Base-by-base conservation (phyloP, 2,113 vertebrate species). In the Mionectes macconnelli region DNA sequence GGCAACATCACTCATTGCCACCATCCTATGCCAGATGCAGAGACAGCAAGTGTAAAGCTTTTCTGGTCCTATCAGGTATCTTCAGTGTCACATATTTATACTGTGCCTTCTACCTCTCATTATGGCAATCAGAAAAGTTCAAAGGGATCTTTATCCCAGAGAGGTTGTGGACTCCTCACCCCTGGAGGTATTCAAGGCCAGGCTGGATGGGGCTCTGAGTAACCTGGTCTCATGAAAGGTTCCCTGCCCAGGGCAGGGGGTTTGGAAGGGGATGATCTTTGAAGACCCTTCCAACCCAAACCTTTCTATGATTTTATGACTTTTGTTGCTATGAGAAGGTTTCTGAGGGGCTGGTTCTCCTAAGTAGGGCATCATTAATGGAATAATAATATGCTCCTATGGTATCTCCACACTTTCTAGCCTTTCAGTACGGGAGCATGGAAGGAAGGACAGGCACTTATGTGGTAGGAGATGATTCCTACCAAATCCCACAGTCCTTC, bases 1-100 rank as follows among this genome's bases (percentile, higher is more conserved):
- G 79, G 77, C 77, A 91, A 59, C 28, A 57, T 90, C 87, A 86
- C 81, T 92, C 87, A 77, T 67, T 77, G 37, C 49, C 85, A 82
- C 21, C 67, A 70, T 89, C 53, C 57, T 67, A 50, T 55, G 64
- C 30, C 33, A 79, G 40, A 33, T 66, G 44, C 85, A 94, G 69
- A 80, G 45, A 80, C 60, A 96, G 9, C 27, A 57, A 96, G 33
- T 9, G 31, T 63, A 87, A 96, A 92, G 21, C 52, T 94, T 89
- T 94, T 62, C 42, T 87, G 39, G 23, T 73, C 92, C 55, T 55
- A n/a, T 24, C 40, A 79, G 78, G 78, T 72, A 83, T 23, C 23
- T 44, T 92, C 33, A 74, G 70, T 47, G 35, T 19, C 63, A 86
- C 4, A 42, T 63, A 89, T 92, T 93, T 75, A 88, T 85, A 68